Conservation (phyloP, 1,140 invertebrate species). For the Littorina saxatilis region DNA sequence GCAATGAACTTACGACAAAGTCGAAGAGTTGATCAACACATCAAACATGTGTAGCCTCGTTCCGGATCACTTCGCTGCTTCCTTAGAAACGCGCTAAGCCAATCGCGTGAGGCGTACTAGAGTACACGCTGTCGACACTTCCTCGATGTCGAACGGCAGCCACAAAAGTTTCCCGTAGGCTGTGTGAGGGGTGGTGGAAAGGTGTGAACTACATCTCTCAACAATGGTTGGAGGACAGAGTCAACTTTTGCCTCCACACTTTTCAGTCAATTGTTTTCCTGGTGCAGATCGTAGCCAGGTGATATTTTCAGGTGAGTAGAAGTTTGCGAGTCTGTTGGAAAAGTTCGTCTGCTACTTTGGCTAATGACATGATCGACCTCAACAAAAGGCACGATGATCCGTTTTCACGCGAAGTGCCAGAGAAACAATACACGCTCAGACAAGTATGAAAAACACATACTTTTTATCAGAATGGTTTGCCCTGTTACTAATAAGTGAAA, state of each 20-base stretch:
- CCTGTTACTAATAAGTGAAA: too few relatives aligned
- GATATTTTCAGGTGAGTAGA: not conserved
- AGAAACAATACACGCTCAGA: not conserved
- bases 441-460: not conserved
- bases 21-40: not conserved
- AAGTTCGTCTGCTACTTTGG: constrained; percentile 13
- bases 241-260: not conserved
- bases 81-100: not conserved
- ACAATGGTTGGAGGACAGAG: not conserved
- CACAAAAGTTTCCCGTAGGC: not conserved
- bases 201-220: not conserved
- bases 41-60: not conserved
- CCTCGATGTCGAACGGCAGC: not conserved
- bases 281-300: not conserved
- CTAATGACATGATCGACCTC: not conserved
- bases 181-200: not conserved
- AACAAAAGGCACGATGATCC: not conserved
- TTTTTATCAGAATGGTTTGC: too few relatives aligned
- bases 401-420: too few relatives aligned
- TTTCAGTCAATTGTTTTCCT: constrained; percentile 4
- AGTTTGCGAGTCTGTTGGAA: not conserved
- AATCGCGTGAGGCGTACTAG: not conserved
- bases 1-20: too few relatives aligned
- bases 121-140: not conserved
- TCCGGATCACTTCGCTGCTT: not conserved